Base-by-base conservation (phyloP, 2,113 vertebrate species). In the Girardinichthys multiradiatus region DNA sequence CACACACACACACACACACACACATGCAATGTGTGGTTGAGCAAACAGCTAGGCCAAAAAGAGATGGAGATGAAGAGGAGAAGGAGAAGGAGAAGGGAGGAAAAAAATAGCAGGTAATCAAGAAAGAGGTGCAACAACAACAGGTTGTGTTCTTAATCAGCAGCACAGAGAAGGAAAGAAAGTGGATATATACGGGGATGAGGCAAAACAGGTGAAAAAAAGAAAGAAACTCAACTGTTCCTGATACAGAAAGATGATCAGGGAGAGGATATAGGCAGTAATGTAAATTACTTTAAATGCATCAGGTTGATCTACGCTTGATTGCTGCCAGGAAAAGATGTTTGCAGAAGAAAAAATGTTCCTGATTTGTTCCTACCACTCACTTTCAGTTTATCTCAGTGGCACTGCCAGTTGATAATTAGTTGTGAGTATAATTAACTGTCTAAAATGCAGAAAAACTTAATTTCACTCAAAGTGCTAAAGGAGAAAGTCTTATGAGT, bases 61-160 rank as follows among this genome's bases (percentile, higher is more conserved):
- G 80, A 82, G 81, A 87, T 70, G 77, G 79, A 70, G 76, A 86
- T 74, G 87, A 87, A 76, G 81, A 85, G 82, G 77, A 87, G 67
- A n/a, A n/a, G n/a, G n/a, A n/a, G n/a, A n/a, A n/a, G n/a, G n/a
- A n/a, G 83, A 84, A 87, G 80, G 72, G 82, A 86, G 81, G 74
- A 77, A 76, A 89, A 73, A 88, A 71, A 85, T 84, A 88, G 89
- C 11, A 88, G 74, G 88, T 92, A 91, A 91, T 92, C 91, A 92
- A 77, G 89, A 86, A 84, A 87, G 84, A 87, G 84, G 85, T 83
- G 81, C 65, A 76, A 90, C 85, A 91, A 91, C 89, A 92, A 91
- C 90, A 90, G 85, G 87, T 89, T 88, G 90, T 88, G 86, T 86
- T 88, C 86, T 90, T 90, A 92, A 92, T 91, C 89, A 91, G 87